These are phyloP conservation scores for Amphiprion ocellaris DNA, from an alignment of 2,113 vertebrate genomes.

Conservation along the genomic window DNA sequence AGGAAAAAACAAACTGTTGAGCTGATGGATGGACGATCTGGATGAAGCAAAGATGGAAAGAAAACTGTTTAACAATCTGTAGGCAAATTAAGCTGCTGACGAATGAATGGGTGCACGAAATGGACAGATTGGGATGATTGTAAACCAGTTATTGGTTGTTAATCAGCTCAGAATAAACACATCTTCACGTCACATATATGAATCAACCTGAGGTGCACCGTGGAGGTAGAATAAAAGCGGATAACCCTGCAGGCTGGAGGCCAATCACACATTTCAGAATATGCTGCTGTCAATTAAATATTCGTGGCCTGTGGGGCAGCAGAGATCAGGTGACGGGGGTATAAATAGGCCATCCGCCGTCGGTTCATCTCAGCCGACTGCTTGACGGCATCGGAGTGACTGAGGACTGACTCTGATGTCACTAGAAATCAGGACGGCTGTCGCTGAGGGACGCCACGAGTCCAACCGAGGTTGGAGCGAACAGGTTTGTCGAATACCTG, in stretches of 20 bases:
- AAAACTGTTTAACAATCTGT: no score
- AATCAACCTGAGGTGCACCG: no score
- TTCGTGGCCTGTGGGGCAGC: constrained; percentile 53
- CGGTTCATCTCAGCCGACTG: constrained; percentile 57
- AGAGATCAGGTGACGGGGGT: constrained; percentile 76
- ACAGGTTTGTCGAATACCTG: constrained; percentile 40
- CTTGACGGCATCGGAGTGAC: constrained; percentile 79
- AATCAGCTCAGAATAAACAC: no score
- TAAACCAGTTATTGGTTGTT: no score
- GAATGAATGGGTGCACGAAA: no score
- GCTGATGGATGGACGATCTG: no score
- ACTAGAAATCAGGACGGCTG: constrained; percentile 70
- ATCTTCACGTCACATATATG: no score
- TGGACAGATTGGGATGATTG: no score
- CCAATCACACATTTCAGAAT: constrained; percentile 73
- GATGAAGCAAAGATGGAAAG: no score
- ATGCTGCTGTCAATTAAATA: constrained; percentile 82
- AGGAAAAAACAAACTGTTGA: no score
- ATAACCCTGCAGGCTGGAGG: constrained; percentile 36
- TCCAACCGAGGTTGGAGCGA: constrained; percentile 38
- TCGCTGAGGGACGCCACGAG: constrained; percentile 61
- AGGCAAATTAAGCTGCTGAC: no score
- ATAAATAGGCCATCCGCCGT: constrained; percentile 76
- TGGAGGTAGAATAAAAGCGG: constrained; percentile 14
- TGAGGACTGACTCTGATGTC: constrained; percentile 80